phyloP scores from a whole-genome alignment of 2,797 vertebrate genomes.

The Morelia viridis region DNA sequence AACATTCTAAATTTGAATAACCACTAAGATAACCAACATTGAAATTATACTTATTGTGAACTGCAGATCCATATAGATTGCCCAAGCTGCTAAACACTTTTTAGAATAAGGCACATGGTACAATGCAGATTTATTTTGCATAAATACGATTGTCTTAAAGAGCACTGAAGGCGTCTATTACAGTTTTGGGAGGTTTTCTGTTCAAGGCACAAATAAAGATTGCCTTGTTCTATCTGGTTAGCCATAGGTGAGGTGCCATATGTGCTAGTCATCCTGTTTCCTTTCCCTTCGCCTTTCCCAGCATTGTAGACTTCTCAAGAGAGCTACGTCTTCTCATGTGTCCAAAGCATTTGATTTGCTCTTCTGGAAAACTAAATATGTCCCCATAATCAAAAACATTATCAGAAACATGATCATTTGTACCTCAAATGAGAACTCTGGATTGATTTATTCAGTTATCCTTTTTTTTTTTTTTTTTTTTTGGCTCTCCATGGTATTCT shows the following conservation, averaged over 20 bases:
- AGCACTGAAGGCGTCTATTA: neutral
- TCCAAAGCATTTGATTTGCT: neutral
- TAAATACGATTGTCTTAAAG: neutral
- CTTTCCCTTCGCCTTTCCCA: neutral
- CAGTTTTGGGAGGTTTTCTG: neutral
- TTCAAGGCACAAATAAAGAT: neutral
- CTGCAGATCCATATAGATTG: neutral
- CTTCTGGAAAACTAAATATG: neutral
- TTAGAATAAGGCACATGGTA: neutral
- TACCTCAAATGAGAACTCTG: neutral
- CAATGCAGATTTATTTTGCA: neutral
- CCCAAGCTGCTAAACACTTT: neutral
- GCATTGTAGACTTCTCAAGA: neutral
- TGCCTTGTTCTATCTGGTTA: neutral
- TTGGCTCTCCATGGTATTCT: neutral
- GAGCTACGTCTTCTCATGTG: neutral
- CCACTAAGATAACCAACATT: neutral
- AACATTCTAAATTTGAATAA: constrained; percentile 26
- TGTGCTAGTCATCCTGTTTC: neutral
- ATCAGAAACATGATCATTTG: neutral
- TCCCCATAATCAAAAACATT: neutral
- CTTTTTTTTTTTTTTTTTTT: neutral
- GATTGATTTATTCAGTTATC: neutral
- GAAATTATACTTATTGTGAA: neutral
- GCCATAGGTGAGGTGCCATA: too few relatives aligned